These are phyloP conservation scores for Notodonta ziczac DNA, from an alignment of 2,888 invertebrate species.

Conservation along the genomic window DNA sequence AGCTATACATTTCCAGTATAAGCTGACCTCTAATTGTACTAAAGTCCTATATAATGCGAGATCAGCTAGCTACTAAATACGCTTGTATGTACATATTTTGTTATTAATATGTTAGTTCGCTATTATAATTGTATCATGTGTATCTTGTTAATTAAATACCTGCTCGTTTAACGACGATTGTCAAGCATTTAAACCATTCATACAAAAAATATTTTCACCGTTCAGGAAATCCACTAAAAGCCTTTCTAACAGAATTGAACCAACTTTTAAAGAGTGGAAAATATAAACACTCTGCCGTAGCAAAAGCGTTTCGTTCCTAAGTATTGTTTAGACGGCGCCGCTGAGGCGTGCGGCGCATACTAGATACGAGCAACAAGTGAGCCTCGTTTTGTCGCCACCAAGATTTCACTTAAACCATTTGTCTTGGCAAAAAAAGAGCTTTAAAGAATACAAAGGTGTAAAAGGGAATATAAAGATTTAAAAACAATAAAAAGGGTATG, in stretches of 20 bases:
- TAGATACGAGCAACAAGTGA: constrained; percentile 66
- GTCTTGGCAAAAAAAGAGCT: constrained; percentile 25
- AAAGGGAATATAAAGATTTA: neutral
- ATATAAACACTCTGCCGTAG: constrained; percentile 3
- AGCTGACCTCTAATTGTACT: no score
- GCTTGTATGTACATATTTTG: no score
- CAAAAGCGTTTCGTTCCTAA: constrained; percentile 30
- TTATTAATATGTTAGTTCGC: no score
- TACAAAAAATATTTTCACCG: neutral
- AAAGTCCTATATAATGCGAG: no score
- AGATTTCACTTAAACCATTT: constrained; percentile 31
- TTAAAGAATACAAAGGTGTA: neutral
- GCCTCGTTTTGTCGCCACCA: constrained; percentile 44
- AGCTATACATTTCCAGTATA: no score
- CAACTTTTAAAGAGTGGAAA: constrained; percentile 1
- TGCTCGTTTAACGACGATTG: no score
- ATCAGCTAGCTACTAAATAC: no score
- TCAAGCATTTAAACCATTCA: no score
- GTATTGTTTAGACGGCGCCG: constrained; percentile 45
- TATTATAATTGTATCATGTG: no score
- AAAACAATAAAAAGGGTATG: neutral
- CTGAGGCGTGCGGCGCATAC: constrained; percentile 58
- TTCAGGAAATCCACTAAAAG: constrained; percentile 1
- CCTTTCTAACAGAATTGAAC: neutral
- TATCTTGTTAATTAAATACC: no score